Evolutionary conservation across 1,140 invertebrate species (phyloP), one percentile per base, ranked within the genome.

Genomic region (Bathynomus jamesi): DNA sequence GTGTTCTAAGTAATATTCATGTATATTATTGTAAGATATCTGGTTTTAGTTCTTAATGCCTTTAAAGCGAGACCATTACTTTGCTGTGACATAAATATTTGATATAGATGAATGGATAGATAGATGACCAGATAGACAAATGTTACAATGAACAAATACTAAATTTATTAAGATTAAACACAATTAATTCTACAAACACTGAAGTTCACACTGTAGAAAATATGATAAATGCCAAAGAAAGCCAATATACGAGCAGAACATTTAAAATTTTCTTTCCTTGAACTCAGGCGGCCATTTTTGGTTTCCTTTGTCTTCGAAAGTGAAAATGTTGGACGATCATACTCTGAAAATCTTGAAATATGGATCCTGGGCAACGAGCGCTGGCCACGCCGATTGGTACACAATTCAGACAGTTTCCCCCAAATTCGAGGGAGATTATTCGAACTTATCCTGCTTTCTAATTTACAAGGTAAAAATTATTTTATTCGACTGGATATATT

Each of bases 301-400:
- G 73, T 76, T 65, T 61, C 72, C 40, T 4, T 11, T 76, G 30
- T 70, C 75, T 5, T 71, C 70, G 3, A 76, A 76, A 29, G 13
- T 65, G 13, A 64, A 66, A n/a, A n/a, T 65, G 28, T 24, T 76
- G 5, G 67, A 71, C 11, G 74, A 76, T 4, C 10, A 76, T 0
- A 64, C 32, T 8, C 21, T 76, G 28, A 53, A 71, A 28, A 27
- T 76, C 8, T 21, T 76, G n/a, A 76, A 76, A 64, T 76, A 66
- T 31, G 66, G 67, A 13, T 75, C 75, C 3, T 76, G 75, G 75
- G 67, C 70, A 27, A 76, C 75, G 11, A 71, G 67, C 21, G 68
- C 75, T 24, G 75, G 75, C 31, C 67, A 28, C 60, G 75, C 75
- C 13, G 75, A 76, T 63, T 76, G 75, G 75, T 76, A 76, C 32